Percentiles rank a stretch among this genome's conserved stretches.
Conservation (phyloP, 2,888 invertebrate species). For the Cryptophagus acutangulus region DNA sequence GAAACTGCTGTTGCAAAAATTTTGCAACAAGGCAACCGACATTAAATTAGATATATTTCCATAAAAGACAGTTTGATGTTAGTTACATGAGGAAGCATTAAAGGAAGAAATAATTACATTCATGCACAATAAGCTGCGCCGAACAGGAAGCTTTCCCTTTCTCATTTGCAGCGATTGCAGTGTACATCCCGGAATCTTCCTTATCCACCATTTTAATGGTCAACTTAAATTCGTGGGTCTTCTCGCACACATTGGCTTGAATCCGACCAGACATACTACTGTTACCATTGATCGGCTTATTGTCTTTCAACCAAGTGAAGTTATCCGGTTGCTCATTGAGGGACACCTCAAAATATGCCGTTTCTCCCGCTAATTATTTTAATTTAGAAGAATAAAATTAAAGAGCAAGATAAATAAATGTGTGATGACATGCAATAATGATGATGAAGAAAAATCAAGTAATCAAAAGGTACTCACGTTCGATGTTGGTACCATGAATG, state of each 20-base stretch:
- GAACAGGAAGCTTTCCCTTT: constrained; percentile 79
- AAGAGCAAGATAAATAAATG: too few relatives aligned
- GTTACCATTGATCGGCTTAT: constrained; percentile 71
- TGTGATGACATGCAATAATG: too few relatives aligned
- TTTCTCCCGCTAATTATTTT: constrained; percentile 82
- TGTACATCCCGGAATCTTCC: constrained; percentile 84
- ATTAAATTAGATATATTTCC: too few relatives aligned
- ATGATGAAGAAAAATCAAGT: too few relatives aligned
- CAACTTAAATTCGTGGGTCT: constrained; percentile 63
- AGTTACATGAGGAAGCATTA: too few relatives aligned
- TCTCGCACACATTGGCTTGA: constrained; percentile 55
- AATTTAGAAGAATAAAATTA: too few relatives aligned
- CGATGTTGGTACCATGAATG: constrained; percentile 69
- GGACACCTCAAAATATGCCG: constrained; percentile 74
- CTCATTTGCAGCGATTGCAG: constrained; percentile 77
- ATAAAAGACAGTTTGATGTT: too few relatives aligned
- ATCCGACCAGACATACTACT: constrained; percentile 67
- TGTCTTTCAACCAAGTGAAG: constrained; percentile 84
- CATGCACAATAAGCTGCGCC: constrained; percentile 79
- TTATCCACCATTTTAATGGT: constrained; percentile 68
- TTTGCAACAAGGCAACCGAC: constrained; percentile 5
- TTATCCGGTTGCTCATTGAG: constrained; percentile 60
- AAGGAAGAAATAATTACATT: constrained; percentile 58
- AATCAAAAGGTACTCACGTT: constrained; percentile 73
- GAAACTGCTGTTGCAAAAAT: too few relatives aligned